Base-by-base conservation (phyloP, 1,140 invertebrate species). In the Zaprionus ghesquierei region DNA sequence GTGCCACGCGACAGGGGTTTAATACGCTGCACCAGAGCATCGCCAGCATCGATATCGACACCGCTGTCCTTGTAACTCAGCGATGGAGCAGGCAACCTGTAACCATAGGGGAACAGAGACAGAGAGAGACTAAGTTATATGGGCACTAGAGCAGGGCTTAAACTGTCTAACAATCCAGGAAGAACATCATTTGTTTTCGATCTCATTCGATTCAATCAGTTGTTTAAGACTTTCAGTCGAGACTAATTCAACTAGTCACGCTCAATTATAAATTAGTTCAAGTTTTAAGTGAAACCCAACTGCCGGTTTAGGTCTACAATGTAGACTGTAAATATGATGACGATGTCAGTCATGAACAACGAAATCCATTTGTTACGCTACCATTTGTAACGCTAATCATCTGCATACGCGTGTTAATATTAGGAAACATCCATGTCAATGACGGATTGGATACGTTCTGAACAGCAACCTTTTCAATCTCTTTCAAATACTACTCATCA, bases 61-160 rank as follows among this genome's bases (percentile, higher is more conserved):
- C 98, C 98, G 85, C 96, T 96, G 81, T 95, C 94, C 79, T 97
- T 96, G 92, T 99, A 99, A 0, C 97, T 98, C n/a, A 98, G 93
- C 77, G 92, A 91, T 0, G 77, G 54, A 9, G 54, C 18, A 3
- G 50, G 50, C 94, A 94, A 44, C 92, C 50, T 91, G 49, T 41
- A 27, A 9, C 9, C 9, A 15, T 9, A 53, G 3, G 23, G 15
- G 6, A 3, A 44, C 46, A 20, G 25, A 18, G 25, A 18, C 31
- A 10, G 9, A 15, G 15, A 41, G 8, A 15, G n/a, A n/a, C 15
- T 0, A 8, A 38, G n/a, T n/a, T 38, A 41, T 15, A 8, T 8
- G 6, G 4, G 6, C 3, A 27, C 6, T 5, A 27, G 4, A 27
- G 4, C 1, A 5, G 25, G 0, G 6, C 6, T 27, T 27, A 27